Evolutionary conservation across 1,140 invertebrate genomes (phyloP).

Genomic region (Calephelis nemesis): DNA sequence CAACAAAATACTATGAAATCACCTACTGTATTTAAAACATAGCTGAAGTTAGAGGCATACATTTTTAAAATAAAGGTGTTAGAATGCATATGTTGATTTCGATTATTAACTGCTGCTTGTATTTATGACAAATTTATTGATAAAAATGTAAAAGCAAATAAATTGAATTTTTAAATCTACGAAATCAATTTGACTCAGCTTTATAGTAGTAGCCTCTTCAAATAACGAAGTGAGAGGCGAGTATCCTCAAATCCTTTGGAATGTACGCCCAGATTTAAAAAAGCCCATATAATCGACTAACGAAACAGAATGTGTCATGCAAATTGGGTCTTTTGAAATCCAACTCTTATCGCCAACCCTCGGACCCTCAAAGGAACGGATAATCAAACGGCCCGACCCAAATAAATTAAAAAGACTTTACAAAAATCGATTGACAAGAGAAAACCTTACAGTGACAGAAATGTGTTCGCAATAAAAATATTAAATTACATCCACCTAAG

Average conservation of each 20-base stretch:
- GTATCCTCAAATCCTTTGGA: background rate
- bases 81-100: too few relatives aligned
- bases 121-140: too few relatives aligned
- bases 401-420: slow-evolving; percentile 11
- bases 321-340: slow-evolving; percentile 17
- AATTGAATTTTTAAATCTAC: slow-evolving; percentile 17
- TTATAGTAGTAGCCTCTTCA: background rate
- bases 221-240: background rate
- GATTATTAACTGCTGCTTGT: too few relatives aligned
- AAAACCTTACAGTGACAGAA: background rate
- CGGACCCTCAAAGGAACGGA: slow-evolving; percentile 2
- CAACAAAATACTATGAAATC: too few relatives aligned
- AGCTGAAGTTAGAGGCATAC: too few relatives aligned
- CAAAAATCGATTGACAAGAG: slow-evolving; percentile 1
- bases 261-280: background rate
- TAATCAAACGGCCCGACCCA: slow-evolving; percentile 10
- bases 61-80: too few relatives aligned
- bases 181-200: background rate
- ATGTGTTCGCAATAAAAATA: background rate
- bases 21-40: too few relatives aligned
- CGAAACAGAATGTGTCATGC: slow-evolving; percentile 11
- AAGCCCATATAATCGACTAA: slow-evolving; percentile 4
- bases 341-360: slow-evolving; percentile 10
- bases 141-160: too few relatives aligned
- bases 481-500: background rate